Base-by-base conservation (phyloP, 2,797 vertebrate genomes). In the Lagorchestes hirsutus region DNA sequence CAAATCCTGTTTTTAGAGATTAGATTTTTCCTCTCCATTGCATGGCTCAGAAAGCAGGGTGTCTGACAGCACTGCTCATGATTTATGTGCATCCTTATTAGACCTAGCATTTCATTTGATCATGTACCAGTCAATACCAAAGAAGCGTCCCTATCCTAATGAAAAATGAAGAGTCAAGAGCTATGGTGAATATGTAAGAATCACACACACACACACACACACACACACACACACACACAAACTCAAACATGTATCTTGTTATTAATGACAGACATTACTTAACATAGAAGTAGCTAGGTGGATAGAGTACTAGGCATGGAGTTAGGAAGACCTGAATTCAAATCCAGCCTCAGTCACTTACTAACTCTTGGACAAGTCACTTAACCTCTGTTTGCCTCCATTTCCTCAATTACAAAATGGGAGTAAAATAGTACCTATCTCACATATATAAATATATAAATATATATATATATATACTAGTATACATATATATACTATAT, bases 41-140 rank as follows among this genome's bases (percentile, higher is more conserved):
- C 22, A 31, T 0, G 1, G 29, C 34, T 10, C n/a, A 31, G 0
- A 0, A 28, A 59, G 54, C 40, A n/a, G 28, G 46, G n/a, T 27
- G 13, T 46, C 3, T 16, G 55, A 28, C 5, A 40, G n/a, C 52
- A 91, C 5, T 3, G 40, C 29, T 62, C 5, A 2, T 74, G 54
- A 91, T 46, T 92, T n/a, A 58, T 46, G 82, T 54, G 91, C 54
- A 31, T 74, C 27, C 62, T 10, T 9, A 31, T 31, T 54, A 24
- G n/a, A 22, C 34, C 31, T 29, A 0, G 34, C 57, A 46, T 22
- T 11, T 0, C 0, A 90, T 56, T 92, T 54, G n/a, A 29, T 55
- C 34, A 0, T 2, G 1, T 50, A 31, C 29, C 9, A 27, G 54
- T 82, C 90, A 55, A 40, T 57, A 54, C 10, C 58, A 87, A 58